phyloP scores from a whole-genome alignment of 2,797 vertebrate genomes.

The Lycodopsis pacificus region DNA sequence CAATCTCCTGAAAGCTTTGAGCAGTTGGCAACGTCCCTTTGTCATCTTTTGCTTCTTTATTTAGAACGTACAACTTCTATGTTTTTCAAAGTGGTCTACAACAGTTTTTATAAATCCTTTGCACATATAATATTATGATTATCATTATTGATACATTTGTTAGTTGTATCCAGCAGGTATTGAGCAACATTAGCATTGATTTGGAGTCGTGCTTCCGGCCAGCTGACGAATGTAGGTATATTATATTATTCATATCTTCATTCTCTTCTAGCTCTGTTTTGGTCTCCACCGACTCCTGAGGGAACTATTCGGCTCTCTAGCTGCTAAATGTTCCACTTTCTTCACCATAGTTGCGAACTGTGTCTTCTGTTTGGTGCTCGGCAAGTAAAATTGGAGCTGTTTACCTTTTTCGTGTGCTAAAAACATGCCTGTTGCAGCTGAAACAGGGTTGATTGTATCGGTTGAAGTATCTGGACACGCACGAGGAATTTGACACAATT shows the following conservation, averaged over 20 bases:
- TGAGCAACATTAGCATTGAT: background rate
- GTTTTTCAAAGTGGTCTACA: background rate
- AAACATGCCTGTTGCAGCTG: background rate
- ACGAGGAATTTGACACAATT: background rate
- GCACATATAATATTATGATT: too few relatives aligned
- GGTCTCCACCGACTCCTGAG: background rate
- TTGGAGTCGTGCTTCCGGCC: background rate
- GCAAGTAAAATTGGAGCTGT: background rate
- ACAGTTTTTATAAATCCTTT: background rate
- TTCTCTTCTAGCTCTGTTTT: background rate
- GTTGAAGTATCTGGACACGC: background rate
- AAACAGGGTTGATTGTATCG: background rate
- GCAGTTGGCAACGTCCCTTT: background rate
- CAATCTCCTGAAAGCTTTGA: constrained; percentile 22
- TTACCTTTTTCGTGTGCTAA: background rate
- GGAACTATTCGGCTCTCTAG: background rate
- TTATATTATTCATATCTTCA: background rate
- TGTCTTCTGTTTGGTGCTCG: background rate
- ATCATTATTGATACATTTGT: too few relatives aligned
- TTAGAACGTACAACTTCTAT: background rate
- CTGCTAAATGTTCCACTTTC: background rate
- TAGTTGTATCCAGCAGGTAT: background rate
- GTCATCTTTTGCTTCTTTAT: background rate
- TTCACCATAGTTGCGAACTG: background rate
- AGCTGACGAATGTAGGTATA: background rate